Evolutionary conservation across 2,113 vertebrate species (phyloP).

Genomic region (Saccopteryx bilineata): DNA sequence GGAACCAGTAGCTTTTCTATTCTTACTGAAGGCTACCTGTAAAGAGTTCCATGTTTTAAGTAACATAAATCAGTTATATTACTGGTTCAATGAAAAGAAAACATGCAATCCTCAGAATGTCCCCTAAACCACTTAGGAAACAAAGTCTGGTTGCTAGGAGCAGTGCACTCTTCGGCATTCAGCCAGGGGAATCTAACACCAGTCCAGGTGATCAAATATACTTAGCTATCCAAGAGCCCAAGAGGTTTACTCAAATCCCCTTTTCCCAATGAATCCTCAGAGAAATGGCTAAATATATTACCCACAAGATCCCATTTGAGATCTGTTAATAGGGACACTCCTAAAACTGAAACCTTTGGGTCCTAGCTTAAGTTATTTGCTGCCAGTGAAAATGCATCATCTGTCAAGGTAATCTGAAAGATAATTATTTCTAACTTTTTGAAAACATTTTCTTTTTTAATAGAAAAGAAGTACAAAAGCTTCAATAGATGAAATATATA

Average conservation of each 20-base stretch:
- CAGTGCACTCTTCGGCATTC: neutral
- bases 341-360: neutral
- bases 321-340: neutral
- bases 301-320: neutral
- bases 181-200: neutral
- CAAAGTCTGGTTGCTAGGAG: neutral
- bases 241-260: neutral
- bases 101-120: neutral
- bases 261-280: conserved; percentile 23
- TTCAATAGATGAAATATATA: neutral
- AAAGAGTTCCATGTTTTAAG: conserved; percentile 28
- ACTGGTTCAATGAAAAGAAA: conserved; percentile 31
- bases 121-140: neutral
- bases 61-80: neutral
- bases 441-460: neutral
- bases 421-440: neutral
- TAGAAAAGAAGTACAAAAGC: neutral
- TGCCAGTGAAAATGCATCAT: neutral
- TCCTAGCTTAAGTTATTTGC: neutral
- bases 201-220: neutral
- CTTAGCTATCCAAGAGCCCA: neutral
- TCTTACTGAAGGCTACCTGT: conserved; percentile 16
- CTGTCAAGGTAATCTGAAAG: conserved; percentile 24
- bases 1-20: neutral
- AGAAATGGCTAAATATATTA: neutral